Percentiles rank a stretch among this genome's conserved stretches.
phyloP scores from a whole-genome alignment of 1,140 invertebrate species.

The Rhagoletis pomonella region DNA sequence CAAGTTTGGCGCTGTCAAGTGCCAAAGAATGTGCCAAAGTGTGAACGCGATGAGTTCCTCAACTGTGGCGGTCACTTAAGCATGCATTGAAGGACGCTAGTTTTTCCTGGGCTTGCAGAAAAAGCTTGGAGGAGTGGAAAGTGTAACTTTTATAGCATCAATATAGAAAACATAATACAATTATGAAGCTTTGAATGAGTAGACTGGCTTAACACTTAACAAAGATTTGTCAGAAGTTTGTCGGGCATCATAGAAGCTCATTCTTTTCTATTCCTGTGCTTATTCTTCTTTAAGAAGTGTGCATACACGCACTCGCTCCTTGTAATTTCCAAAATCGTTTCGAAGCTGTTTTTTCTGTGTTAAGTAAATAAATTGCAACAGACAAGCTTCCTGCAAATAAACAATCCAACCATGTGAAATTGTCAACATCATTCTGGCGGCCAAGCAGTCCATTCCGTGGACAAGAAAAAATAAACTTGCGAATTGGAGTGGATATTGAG shows the following conservation, averaged over 20 bases:
- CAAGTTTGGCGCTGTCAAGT: not conserved
- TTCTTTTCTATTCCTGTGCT: not conserved
- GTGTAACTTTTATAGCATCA: not conserved
- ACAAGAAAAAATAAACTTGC: not conserved
- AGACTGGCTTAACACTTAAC: no score
- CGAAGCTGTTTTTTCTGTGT: not conserved
- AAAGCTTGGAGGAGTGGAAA: not conserved
- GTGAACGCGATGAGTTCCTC: not conserved
- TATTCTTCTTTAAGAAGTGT: not conserved
- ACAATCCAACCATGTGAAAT: constrained; percentile 8
- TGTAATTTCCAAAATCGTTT: not conserved
- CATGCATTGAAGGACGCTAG: not conserved
- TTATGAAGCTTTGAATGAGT: no score
- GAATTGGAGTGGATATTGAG: constrained; percentile 12
- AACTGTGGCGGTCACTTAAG: not conserved
- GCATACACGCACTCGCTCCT: not conserved
- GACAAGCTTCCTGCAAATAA: not conserved
- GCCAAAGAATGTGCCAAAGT: constrained; percentile 31
- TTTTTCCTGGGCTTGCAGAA: not conserved
- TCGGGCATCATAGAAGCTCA: not conserved
- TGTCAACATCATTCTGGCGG: constrained; percentile 4
- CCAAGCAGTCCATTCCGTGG: not conserved
- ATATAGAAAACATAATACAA: not conserved
- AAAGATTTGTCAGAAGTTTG: not conserved
- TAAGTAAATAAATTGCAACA: constrained; percentile 23